Conservation (phyloP, 1,140 invertebrate genomes). For the Brachionus paranguensis region DNA sequence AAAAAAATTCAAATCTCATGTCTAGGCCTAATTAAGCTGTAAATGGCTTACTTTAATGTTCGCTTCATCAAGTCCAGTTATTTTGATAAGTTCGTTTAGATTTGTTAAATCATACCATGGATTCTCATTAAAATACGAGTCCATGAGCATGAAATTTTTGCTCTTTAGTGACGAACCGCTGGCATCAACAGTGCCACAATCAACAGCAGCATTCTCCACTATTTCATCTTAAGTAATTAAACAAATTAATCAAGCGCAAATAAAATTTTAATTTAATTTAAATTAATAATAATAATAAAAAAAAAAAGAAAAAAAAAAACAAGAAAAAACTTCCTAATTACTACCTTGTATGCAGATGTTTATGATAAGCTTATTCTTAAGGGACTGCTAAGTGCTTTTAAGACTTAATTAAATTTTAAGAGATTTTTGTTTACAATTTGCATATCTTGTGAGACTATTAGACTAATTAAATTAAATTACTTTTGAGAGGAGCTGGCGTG, state of each 20-base stretch:
- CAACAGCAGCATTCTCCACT: background rate
- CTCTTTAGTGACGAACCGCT: background rate
- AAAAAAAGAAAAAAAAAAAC: background rate
- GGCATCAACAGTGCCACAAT: background rate
- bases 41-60: conserved; percentile 39
- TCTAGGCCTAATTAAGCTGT: background rate
- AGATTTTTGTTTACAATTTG: background rate
- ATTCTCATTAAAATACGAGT: conserved; percentile 36
- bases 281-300: background rate
- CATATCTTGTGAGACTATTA: background rate
- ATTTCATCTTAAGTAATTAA: conserved; percentile 33
- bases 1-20: conserved; percentile 16
- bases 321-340: conserved; percentile 11
- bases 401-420: conserved; percentile 26
- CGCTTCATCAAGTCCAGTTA: conserved; percentile 38
- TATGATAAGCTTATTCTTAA: background rate
- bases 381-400: conserved; percentile 24
- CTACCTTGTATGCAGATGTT: conserved; percentile 18
- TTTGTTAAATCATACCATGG: conserved; percentile 40
- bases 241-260: conserved; percentile 11
- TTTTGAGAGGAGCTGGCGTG: background rate
- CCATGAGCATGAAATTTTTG: conserved; percentile 35
- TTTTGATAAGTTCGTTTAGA: conserved; percentile 27
- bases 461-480: background rate
- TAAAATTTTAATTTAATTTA: background rate